These are phyloP conservation scores for Zapornia atra DNA, from an alignment of 2,113 vertebrate species.

Conservation along the genomic window DNA sequence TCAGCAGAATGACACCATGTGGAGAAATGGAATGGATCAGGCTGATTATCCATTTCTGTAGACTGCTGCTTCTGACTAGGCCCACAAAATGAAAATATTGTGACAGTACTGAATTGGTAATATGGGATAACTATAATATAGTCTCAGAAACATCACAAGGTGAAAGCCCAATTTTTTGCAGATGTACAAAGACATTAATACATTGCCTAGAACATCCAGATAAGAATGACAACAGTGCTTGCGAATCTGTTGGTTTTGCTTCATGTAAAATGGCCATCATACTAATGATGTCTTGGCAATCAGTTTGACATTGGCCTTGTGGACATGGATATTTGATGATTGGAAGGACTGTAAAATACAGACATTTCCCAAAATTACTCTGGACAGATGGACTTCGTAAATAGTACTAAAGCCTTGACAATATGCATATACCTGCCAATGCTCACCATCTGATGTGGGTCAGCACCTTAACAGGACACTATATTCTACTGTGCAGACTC, in stretches of 20 bases:
- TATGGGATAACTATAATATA: background rate
- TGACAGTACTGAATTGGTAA: background rate
- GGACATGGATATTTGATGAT: background rate
- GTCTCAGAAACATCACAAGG: background rate
- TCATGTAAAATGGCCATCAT: background rate
- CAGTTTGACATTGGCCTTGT: background rate
- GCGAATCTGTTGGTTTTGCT: background rate
- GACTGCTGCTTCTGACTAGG: background rate
- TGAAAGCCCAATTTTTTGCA: background rate
- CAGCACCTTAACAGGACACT: background rate
- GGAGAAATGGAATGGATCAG: background rate
- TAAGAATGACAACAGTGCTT: background rate
- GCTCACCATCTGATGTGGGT: background rate
- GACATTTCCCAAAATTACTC: background rate
- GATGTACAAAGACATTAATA: background rate
- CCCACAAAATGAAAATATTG: background rate
- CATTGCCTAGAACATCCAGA: background rate
- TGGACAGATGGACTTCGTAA: background rate
- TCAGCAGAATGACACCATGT: background rate
- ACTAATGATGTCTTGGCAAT: background rate
- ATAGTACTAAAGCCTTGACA: background rate
- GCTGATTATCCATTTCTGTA: background rate
- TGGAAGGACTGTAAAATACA: background rate
- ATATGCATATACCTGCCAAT: background rate
- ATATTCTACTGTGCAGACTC: background rate